A percentile compares a stretch with the other conserved stretches of the same genome.
These are phyloP conservation scores for Dendrolimus pini DNA, from an alignment of 2,888 invertebrate genomes.

Conservation along the genomic window DNA sequence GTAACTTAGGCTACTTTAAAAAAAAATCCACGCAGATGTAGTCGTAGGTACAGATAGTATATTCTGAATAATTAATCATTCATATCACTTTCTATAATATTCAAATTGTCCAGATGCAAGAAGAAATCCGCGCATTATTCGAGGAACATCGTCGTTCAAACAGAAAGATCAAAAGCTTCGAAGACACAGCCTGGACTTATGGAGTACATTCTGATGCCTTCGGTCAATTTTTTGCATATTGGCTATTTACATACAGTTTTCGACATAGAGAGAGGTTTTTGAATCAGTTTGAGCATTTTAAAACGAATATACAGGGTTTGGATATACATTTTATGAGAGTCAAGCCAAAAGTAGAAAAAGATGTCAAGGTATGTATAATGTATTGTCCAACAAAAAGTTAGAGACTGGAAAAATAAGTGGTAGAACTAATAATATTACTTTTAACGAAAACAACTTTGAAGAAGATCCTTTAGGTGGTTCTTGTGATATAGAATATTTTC, in stretches of 20 bases:
- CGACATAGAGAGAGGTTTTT: conserved; percentile 77
- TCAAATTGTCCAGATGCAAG: conserved; percentile 56
- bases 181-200: conserved; percentile 84
- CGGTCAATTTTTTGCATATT: conserved; percentile 81
- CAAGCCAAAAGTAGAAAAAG: conserved; percentile 63
- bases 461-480: no score
- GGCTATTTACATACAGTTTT: conserved; percentile 83
- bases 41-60: no score
- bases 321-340: conserved; percentile 86
- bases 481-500: no score
- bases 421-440: no score
- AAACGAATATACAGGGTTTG: conserved; percentile 83
- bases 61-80: no score
- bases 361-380: conserved; percentile 35
- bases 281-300: conserved; percentile 85
- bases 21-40: no score
- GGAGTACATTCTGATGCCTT: conserved; percentile 86
- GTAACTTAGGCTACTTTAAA: no score
- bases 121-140: conserved; percentile 72
- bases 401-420: no score
- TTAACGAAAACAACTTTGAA: no score
- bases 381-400: no score
- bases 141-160: conserved; percentile 46
- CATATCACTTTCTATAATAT: no score
- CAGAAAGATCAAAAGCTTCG: conserved; percentile 52